phyloP scores from a whole-genome alignment of 1,140 invertebrate species.

The Batillaria attramentaria region DNA sequence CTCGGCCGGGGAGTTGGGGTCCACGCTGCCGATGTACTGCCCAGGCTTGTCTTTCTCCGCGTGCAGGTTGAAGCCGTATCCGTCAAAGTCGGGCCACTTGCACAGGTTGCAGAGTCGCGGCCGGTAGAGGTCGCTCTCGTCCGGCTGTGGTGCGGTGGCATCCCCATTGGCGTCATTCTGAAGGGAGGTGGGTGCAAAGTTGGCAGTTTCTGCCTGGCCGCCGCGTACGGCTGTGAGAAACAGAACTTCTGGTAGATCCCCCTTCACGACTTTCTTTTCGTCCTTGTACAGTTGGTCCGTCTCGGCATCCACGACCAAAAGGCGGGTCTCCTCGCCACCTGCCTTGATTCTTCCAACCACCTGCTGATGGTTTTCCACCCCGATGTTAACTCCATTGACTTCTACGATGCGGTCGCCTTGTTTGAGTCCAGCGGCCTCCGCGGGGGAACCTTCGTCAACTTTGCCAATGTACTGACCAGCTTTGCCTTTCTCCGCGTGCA shows the following conservation, averaged over 20 bases:
- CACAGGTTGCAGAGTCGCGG: conserved; percentile 66
- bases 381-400: conserved; percentile 80
- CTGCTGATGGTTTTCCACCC: conserved; percentile 94
- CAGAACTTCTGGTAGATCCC: conserved; percentile 75
- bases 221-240: conserved; percentile 25
- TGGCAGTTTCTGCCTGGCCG: too few species aligned
- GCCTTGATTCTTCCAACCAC: conserved; percentile 79
- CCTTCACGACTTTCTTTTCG: conserved; percentile 78
- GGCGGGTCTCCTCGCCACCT: conserved; percentile 86
- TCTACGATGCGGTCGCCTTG: conserved; percentile 93
- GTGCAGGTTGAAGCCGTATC: conserved; percentile 98
- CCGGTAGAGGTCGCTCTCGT: conserved; percentile 34
- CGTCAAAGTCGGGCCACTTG: conserved; percentile 94
- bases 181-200: too few species aligned
- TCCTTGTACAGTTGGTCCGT: conserved; percentile 84
- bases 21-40: conserved; percentile 98
- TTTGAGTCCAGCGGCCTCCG: conserved; percentile 89
- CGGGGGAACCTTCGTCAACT: conserved; percentile 94
- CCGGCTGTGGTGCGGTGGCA: too few species aligned
- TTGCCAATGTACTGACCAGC: conserved; percentile 97
- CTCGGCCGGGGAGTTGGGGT: conserved; percentile 92
- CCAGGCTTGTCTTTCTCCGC: conserved; percentile 94
- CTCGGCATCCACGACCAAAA: conserved; percentile 89
- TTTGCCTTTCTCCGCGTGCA: conserved; percentile 96
- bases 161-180: too few species aligned